Percentiles rank a stretch among this genome's conserved stretches.
Evolutionary conservation across 2,113 vertebrate species (phyloP).

Genomic region (Baryphthengus martii): DNA sequence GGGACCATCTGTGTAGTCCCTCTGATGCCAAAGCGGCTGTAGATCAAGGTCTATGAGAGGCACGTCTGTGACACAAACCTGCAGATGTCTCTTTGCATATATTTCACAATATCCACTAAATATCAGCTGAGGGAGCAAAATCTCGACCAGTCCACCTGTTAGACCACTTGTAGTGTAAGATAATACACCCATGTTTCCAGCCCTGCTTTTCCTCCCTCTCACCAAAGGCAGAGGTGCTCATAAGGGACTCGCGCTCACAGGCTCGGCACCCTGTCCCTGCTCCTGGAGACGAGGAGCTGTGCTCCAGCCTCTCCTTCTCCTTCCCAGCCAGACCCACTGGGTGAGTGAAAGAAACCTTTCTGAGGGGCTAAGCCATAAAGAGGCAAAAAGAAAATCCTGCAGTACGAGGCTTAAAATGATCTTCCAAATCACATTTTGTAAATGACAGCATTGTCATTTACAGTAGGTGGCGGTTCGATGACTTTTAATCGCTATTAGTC

Average conservation of each 20-base stretch:
- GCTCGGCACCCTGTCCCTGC: not conserved
- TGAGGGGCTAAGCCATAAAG: not conserved
- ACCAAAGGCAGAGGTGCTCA: not conserved
- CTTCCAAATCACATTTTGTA: not conserved
- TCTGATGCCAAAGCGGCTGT: not conserved
- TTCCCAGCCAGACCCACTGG: not conserved
- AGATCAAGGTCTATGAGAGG: not conserved
- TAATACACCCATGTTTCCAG: not conserved
- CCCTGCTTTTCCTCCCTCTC: not conserved
- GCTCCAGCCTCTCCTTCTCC: not conserved
- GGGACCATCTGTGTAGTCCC: not conserved
- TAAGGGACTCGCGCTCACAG: not conserved
- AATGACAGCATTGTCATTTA: not conserved
- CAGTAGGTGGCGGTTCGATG: not conserved
- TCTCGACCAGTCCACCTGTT: not conserved
- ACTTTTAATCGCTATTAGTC: not conserved
- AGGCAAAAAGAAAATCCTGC: not conserved
- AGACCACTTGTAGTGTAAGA: not conserved
- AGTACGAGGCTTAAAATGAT: not conserved
- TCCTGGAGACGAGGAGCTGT: not conserved
- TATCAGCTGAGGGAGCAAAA: not conserved
- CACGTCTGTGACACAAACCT: not conserved
- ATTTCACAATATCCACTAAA: not conserved
- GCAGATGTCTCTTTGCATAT: not conserved
- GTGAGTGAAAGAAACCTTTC: not conserved